phyloP scores from a whole-genome alignment of 2,888 invertebrate species.

The Thymelicus sylvestris region DNA sequence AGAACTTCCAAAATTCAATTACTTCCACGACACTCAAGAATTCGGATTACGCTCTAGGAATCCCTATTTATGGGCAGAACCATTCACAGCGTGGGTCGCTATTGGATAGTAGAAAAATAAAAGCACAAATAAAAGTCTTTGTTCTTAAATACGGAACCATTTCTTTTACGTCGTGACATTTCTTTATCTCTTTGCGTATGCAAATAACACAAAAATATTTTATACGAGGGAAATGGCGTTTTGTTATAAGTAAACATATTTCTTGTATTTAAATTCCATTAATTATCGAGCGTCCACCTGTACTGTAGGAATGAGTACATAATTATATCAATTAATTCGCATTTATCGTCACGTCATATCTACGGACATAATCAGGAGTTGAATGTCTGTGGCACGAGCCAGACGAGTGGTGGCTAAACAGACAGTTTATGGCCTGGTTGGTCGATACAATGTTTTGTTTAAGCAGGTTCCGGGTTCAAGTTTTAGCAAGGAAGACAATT shows the following conservation, averaged over 20 bases:
- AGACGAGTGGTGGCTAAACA: too few species aligned
- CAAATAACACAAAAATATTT: constrained; percentile 20
- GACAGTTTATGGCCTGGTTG: too few species aligned
- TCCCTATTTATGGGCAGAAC: too few species aligned
- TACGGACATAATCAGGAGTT: not conserved
- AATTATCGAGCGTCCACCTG: constrained; percentile 24
- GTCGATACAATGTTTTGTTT: too few species aligned
- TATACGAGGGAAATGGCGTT: constrained; percentile 33
- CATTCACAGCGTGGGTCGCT: too few species aligned
- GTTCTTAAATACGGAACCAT: not conserved
- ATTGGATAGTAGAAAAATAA: too few species aligned
- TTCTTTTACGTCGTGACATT: constrained; percentile 2
- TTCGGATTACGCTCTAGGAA: too few species aligned
- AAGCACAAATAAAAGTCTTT: not conserved
- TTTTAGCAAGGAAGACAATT: too few species aligned
- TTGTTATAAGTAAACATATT: constrained; percentile 45
- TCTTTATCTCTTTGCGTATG: constrained; percentile 10
- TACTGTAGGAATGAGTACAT: constrained; percentile 6
- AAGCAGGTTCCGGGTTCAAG: too few species aligned
- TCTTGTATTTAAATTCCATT: constrained; percentile 46
- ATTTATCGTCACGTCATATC: constrained; percentile 13
- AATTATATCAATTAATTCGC: constrained; percentile 19
- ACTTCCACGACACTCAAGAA: too few species aligned
- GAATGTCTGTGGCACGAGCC: not conserved
- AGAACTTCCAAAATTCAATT: too few species aligned